phyloP scores from a whole-genome alignment of 1,140 invertebrate genomes.

The Lysiphlebus fabarum region DNA sequence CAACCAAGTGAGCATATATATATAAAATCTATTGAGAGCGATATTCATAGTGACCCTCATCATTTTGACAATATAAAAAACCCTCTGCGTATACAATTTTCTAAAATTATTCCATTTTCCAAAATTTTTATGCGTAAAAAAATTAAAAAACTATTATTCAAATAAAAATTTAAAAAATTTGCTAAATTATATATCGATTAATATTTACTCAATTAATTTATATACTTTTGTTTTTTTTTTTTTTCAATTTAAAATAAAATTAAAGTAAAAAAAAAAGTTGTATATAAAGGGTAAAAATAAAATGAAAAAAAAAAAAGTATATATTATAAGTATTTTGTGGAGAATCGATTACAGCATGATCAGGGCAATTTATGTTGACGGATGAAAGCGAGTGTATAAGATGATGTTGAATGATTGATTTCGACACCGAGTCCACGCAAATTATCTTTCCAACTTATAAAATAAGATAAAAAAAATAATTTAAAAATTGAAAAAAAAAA shows the following conservation, averaged over 20 bases:
- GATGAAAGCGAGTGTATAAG: not conserved
- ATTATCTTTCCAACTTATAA: not conserved
- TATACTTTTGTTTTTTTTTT: no score
- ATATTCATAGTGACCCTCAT: conserved; percentile 4
- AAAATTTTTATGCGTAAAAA: not conserved
- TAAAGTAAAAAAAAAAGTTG: not conserved
- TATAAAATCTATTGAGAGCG: not conserved
- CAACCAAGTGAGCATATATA: not conserved
- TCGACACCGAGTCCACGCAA: not conserved
- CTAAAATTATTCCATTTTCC: conserved; percentile 17
- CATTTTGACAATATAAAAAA: conserved; percentile 13
- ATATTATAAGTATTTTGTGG: not conserved
- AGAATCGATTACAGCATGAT: not conserved
- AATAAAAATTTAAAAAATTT: not conserved
- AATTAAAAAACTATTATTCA: conserved; percentile 8
- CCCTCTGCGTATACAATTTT: conserved; percentile 6
- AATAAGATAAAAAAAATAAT: not conserved
- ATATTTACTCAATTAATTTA: not conserved
- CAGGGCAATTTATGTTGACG: conserved; percentile 8
- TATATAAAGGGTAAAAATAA: not conserved
- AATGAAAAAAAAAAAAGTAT: not conserved
- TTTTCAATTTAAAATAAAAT: no score
- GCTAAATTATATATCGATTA: not conserved
- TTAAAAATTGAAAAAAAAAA: not conserved
- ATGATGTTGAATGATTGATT: conserved; percentile 3